Evolutionary conservation across 1,140 invertebrate genomes (phyloP), one percentile per base, ranked within the genome.

Genomic region (Phthorimaea operculella): DNA sequence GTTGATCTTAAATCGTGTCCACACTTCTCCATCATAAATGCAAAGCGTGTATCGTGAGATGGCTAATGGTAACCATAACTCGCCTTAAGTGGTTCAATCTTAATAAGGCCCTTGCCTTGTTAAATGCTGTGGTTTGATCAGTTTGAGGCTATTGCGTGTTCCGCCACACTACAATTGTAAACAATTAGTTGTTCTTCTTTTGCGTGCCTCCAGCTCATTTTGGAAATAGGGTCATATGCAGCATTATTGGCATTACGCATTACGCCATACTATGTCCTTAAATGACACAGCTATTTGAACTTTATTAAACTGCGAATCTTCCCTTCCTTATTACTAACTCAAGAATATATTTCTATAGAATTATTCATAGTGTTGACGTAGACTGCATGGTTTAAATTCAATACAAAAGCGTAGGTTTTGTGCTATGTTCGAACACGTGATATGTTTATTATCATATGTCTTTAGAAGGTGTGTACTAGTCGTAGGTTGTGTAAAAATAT

Each of bases 121-220:
- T 52, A 61, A 59, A 48, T 48, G 53, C 58, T 70, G 60, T 57
- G 65, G 67, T 69, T 62, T 53, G n/a, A 60, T 56, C 59, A 64
- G 64, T 68, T 69, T 63, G n/a, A 10, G 64, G 54, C 57, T 57
- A 59, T 76, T 74, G 79, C 77, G 76, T 80, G 79, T 66, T 51
- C 60, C 54, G 66, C 64, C 64, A 62, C 72, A 74, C 55, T 73
- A 74, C 79, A 81, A 83, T 82, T 82, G 74, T 79, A 74, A 66
- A 72, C 71, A 84, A 84, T 84, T 84, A 84, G 75, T 72, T 62
- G 72, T 72, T 71, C 59, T 79, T 76, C 76, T 80, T 80, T 79
- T 64, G 79, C 77, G 77, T 80, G 77, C 62, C 68, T 70, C 66
- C 59, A 69, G 69, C 63, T 60, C 68, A 68, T 74, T 70, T 68